Base-by-base conservation (phyloP, 2,797 vertebrate species). In the Sciurus vulgaris region DNA sequence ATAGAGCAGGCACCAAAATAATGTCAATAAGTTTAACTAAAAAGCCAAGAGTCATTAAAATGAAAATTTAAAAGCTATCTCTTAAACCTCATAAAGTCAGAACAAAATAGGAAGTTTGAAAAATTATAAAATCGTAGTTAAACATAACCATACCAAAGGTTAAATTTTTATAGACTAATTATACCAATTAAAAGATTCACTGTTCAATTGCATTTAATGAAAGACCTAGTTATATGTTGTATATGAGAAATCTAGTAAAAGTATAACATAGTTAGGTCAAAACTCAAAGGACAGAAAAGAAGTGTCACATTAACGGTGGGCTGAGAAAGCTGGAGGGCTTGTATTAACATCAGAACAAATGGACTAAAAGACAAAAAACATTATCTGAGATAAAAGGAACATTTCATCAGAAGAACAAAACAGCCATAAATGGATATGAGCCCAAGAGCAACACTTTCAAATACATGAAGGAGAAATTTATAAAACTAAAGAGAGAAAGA, bases 61-160 rank as follows among this genome's bases (percentile, higher is more conserved):
- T 26, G 9, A 28, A 79, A 85, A 79, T 9, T 26, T 38, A 61
- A 65, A 59, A 44, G 56, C 47, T 15, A 61, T 47, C 20, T 74
- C 35, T 77, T 76, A 93, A 65, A 8, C 7, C 14, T 77, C 67
- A 59, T n/a, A 78, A 93, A 41, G 6, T 54, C 76, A 67, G 67
- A 77, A 44, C 82, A 69, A 35, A 28, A 0, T 28, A 89, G n/a
- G n/a, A 82, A 26, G 59, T 38, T 59, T 47, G 85, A 63, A 73
- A 86, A 67, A 86, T 49, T 79, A 20, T 7, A 94, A 77, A 90
- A 90, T 38, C 70, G 44, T 44, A 56, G n/a, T 86, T 94, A 86
- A 74, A 17, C 51, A 35, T 44, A 59, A 30, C 49, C 22, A 47
- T 20, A 89, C 5, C 5, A 79, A 82, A 90, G 30, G 24, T 82